phyloP scores from a whole-genome alignment of 2,797 vertebrate genomes.

The Mormyrops attenuatus region DNA sequence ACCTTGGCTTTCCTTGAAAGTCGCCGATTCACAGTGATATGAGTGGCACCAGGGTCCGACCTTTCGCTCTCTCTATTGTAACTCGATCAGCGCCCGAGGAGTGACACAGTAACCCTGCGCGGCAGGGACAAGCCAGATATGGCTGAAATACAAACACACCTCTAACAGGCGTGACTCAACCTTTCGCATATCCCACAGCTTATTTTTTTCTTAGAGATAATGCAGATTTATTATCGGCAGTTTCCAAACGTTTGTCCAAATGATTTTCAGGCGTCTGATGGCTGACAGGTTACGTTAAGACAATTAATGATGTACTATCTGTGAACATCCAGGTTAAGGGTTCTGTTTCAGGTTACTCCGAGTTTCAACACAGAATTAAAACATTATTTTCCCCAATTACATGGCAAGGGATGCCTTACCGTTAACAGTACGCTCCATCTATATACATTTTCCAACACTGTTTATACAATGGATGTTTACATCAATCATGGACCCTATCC shows the following conservation, averaged over 20 bases:
- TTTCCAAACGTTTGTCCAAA: constrained; percentile 28
- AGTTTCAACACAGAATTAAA: constrained; percentile 8
- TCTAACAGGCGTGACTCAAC: constrained; percentile 55
- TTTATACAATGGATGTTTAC: neutral
- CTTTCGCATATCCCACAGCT: constrained; percentile 44
- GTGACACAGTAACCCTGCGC: constrained; percentile 40
- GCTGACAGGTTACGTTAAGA: constrained; percentile 31
- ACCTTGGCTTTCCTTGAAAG: constrained; percentile 44
- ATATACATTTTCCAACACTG: neutral
- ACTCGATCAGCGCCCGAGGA: constrained; percentile 44
- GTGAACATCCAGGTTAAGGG: constrained; percentile 10
- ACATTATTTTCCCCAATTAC: neutral
- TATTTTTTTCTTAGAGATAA: constrained; percentile 43
- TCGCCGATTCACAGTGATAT: constrained; percentile 1
- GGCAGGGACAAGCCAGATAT: constrained; percentile 37
- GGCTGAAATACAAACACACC: constrained; percentile 46
- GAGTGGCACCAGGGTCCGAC: constrained; percentile 8
- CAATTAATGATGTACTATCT: constrained; percentile 33
- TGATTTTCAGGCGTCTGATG: constrained; percentile 21
- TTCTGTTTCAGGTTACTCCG: constrained; percentile 12
- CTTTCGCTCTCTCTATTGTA: constrained; percentile 41
- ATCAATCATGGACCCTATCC: neutral
- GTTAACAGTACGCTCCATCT: neutral
- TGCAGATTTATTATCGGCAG: constrained; percentile 47
- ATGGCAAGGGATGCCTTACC: neutral